Base-by-base conservation (phyloP, 2,888 invertebrate genomes). In the Microchrysa polita region DNA sequence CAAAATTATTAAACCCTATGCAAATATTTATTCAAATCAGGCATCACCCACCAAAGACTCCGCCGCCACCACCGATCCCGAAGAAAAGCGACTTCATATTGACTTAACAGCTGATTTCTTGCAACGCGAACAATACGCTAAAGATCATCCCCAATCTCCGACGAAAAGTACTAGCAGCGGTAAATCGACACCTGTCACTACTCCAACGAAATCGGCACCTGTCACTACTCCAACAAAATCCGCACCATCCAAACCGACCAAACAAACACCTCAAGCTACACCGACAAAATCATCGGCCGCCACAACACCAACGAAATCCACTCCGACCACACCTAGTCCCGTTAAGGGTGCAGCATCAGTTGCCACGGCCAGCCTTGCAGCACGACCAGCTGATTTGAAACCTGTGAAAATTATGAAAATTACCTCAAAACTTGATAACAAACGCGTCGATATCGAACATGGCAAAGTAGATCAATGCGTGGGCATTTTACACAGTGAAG, bases 41-140 rank as follows among this genome's bases (percentile, higher is more conserved):
- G 69, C 67, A 14, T 27, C 34, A 18, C 61, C 67, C 16, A 16
- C 67, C 12, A 53, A 52, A 53, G 18, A 18, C 34, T 20, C 48
- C 7, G 12, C 65, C 22, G 10, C 65, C 5, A 23, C 65, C 2
- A 67, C 44, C 10, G 44, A 23, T 52, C 14, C 12, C 10, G 53
- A 52, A 14, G 52, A 52, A 67, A 67, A 34, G 20, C 67, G 53
- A 27, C 14, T 82, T 72, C 81, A 84, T 1, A 75, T 82, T 27
- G 86, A 87, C 75, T 89, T 90, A 12, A 90, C 90, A 0, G 82
- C 89, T 1, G 91, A 90, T 2, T 88, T 93, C 74, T 85, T 93
- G 7, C 89, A 90, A 61, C 88, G 89, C 1, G 93, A 93, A 81
- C 88, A 90, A 77, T 89, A 90, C 76, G 88, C 89, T 78, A 83